A percentile compares a stretch with the other conserved stretches of the same genome.
Evolutionary conservation across 2,797 vertebrate genomes (phyloP).

Genomic region (Chelon auratus): DNA sequence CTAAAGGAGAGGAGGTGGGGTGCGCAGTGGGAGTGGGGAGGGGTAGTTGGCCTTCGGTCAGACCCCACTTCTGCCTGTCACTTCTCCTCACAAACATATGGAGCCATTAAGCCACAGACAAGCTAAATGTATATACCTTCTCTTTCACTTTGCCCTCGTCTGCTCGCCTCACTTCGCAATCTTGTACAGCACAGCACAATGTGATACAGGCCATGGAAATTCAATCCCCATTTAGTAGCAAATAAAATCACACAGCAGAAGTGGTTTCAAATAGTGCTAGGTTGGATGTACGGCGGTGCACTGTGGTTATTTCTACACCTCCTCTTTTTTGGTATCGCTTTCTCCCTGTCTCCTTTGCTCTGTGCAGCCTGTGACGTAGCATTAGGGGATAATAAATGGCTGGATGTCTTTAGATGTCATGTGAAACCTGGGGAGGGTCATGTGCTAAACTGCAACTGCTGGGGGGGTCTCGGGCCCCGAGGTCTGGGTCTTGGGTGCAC

Average conservation of each 20-base stretch:
- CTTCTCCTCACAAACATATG: conserved; percentile 87
- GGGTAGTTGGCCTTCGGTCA: conserved; percentile 83
- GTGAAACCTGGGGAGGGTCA: conserved; percentile 81
- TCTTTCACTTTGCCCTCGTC: conserved; percentile 74
- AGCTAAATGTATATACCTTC: conserved; percentile 86
- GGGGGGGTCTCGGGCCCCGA: conserved; percentile 56
- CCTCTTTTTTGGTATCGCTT: conserved; percentile 72
- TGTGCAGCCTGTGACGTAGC: conserved; percentile 67
- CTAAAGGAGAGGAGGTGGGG: conserved; percentile 57
- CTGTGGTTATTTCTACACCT: conserved; percentile 81
- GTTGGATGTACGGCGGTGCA: conserved; percentile 67
- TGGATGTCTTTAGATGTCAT: conserved; percentile 81
- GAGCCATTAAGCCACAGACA: conserved; percentile 86
- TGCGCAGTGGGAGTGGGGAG: conserved; percentile 50
- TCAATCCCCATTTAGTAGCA: conserved; percentile 85
- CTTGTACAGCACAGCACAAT: conserved; percentile 87
- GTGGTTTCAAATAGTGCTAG: conserved; percentile 84
- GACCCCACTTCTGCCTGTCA: conserved; percentile 86
- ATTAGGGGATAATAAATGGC: conserved; percentile 75
- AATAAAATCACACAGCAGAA: conserved; percentile 85
- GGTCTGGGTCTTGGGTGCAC: conserved; percentile 58
- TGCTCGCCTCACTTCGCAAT: conserved; percentile 80
- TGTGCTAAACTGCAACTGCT: conserved; percentile 66
- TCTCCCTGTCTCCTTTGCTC: conserved; percentile 72
- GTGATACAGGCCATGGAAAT: conserved; percentile 86